A percentile compares a stretch with the other conserved stretches of the same genome.
Evolutionary conservation across 2,113 vertebrate genomes (phyloP).

Genomic region (Aegithalos caudatus): DNA sequence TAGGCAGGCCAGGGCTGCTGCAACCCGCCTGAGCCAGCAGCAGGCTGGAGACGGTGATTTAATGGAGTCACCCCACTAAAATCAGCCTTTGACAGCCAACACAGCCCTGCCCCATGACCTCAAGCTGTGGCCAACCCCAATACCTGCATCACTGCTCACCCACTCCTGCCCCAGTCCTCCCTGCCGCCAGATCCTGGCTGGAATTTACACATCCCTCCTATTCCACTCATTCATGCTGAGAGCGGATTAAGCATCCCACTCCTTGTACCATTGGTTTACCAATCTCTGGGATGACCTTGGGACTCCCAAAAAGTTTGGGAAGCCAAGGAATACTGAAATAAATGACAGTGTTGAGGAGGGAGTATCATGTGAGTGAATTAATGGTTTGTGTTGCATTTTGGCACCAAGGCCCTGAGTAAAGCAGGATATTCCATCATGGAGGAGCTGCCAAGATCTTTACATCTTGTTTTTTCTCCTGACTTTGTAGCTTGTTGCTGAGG

Average conservation of each 20-base stretch:
- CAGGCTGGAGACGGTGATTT: neutral
- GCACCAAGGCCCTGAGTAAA: neutral
- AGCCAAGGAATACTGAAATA: neutral
- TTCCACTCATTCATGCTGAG: neutral
- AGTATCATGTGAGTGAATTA: neutral
- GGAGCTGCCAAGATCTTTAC: neutral
- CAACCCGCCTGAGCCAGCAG: rapidly evolving
- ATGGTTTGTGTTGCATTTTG: neutral
- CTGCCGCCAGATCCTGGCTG: rapidly evolving
- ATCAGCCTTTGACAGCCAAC: neutral
- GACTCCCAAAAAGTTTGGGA: neutral
- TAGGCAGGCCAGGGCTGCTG: neutral
- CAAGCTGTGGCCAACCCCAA: neutral
- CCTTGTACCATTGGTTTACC: neutral
- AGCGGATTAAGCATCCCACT: rapidly evolving
- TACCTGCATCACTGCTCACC: neutral
- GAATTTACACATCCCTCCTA: neutral
- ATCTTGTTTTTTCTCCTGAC: neutral
- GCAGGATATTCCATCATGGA: neutral
- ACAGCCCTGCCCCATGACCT: neutral
- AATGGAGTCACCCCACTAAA: neutral
- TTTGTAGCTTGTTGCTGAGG: neutral
- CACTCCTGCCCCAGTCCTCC: neutral
- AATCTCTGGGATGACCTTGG: neutral
- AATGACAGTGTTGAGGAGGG: neutral